Evolutionary conservation across 2,113 vertebrate genomes (phyloP), one percentile per base, ranked within the genome.

Genomic region (Python bivittatus): DNA sequence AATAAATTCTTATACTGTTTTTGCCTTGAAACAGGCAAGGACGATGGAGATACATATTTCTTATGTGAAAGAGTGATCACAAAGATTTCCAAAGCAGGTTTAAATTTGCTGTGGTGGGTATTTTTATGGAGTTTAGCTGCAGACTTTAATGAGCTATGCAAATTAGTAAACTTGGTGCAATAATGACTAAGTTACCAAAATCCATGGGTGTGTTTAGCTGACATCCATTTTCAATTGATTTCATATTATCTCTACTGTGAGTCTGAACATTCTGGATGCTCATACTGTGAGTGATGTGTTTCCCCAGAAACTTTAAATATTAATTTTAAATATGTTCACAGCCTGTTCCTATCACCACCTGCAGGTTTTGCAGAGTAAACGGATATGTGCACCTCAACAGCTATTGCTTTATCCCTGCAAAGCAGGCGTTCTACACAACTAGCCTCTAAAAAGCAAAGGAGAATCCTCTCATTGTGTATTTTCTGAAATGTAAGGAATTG

Each of bases 111-210:
- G 93, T 92, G 94, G 89, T 92, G 94, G 84, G 61, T 52, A 90
- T 93, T 92, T 87, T 93, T 95, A 94, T 96, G 90, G 93, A 94
- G 94, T 96, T 95, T 91, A 95, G 92, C 93, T 89, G 57, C 95
- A 94, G 48, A 20, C 91, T 95, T 60, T n/a, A 92, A 90, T 86
- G 90, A 96, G 91, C 86, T 84, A 88, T 52, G 60, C 91, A 92
- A 92, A 92, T 96, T 96, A 91, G 94, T 29, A 84, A 93, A 90
- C 83, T 95, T 92, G 44, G 83, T 92, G 48, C 94, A 94, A 93
- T 6, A 2, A 12, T 94, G 90, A 89, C 94, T 93, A 79, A 29
- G 54, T 87, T 93, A 68, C 85, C 29, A 79, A 90, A 93, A 86
- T 91, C 87, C 25, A 88, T 57, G 89, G 33, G 72, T 90, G 87